phyloP scores from a whole-genome alignment of 1,140 invertebrate species.

The Drosophila fuyamai region DNA sequence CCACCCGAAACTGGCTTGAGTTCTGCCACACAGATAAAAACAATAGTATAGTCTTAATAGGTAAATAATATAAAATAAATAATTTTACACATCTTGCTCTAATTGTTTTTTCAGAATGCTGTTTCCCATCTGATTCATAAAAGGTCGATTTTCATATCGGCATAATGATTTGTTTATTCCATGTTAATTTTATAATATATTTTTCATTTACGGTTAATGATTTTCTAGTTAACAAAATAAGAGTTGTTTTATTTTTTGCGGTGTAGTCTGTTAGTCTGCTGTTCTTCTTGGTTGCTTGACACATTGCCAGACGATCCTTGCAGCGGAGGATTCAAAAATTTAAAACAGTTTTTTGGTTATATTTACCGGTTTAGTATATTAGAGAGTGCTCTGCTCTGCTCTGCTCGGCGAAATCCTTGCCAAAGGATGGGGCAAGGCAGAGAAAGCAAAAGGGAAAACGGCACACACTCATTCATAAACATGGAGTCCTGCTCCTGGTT shows the following conservation, averaged over 20 bases:
- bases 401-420: constrained; percentile 13
- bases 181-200: no score
- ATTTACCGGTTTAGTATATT: constrained; percentile 43
- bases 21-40: constrained; percentile 7
- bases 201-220: no score
- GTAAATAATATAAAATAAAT: no score
- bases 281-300: constrained; percentile 38
- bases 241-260: no score
- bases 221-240: no score
- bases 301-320: constrained; percentile 43
- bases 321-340: constrained; percentile 47
- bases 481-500: constrained; percentile 13
- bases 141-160: no score
- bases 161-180: no score
- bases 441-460: constrained; percentile 36
- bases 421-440: constrained; percentile 5
- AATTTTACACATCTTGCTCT: no score
- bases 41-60: neutral
- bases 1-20: constrained; percentile 46
- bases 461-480: constrained; percentile 47
- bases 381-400: constrained; percentile 20
- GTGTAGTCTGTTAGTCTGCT: constrained; percentile 9
- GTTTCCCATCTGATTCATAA: no score
- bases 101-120: no score
- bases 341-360: constrained; percentile 49